These are phyloP conservation scores for Odontamblyopus rebecca DNA, from an alignment of 2,797 vertebrate species.

Conservation along the genomic window DNA sequence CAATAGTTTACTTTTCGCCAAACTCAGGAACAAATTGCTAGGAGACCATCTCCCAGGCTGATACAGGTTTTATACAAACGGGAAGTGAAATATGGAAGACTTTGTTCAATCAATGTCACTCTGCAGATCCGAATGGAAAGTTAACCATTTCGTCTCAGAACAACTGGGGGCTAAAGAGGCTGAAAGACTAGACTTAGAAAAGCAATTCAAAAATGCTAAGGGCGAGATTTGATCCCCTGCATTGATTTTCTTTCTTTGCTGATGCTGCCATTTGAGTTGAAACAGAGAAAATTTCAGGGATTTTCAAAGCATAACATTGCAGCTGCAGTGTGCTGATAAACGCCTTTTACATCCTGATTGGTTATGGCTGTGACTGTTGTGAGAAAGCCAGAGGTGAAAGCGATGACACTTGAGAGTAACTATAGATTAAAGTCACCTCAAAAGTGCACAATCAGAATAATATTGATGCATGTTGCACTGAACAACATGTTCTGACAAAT, in stretches of 20 bases:
- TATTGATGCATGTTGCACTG: conserved; percentile 30
- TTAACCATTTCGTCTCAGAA: conserved; percentile 70
- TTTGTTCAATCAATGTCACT: conserved; percentile 39
- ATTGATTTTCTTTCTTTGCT: conserved; percentile 69
- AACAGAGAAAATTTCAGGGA: conserved; percentile 67
- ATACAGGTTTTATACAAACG: conserved; percentile 37
- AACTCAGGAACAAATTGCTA: conserved; percentile 31
- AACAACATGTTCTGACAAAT: conserved; percentile 46
- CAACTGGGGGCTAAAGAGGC: conserved; percentile 46
- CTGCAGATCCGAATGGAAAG: conserved; percentile 43
- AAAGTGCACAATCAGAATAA: conserved; percentile 9
- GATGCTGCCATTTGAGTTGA: conserved; percentile 60
- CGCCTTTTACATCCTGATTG: conserved; percentile 46
- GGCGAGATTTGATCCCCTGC: conserved; percentile 63
- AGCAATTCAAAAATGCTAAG: conserved; percentile 62
- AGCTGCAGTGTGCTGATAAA: conserved; percentile 59
- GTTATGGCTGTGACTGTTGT: conserved; percentile 28
- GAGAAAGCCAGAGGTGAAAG: conserved; percentile 18
- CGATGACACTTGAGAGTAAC: conserved; percentile 25
- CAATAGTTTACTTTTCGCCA: conserved; percentile 55
- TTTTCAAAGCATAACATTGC: conserved; percentile 57
- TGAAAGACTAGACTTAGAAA: conserved; percentile 57
- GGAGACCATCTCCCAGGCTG: conserved; percentile 30
- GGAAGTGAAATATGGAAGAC: conserved; percentile 30
- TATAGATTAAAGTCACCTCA: conserved; percentile 16